Evolutionary conservation across 2,888 invertebrate genomes (phyloP).

Genomic region (Patella caerulea): DNA sequence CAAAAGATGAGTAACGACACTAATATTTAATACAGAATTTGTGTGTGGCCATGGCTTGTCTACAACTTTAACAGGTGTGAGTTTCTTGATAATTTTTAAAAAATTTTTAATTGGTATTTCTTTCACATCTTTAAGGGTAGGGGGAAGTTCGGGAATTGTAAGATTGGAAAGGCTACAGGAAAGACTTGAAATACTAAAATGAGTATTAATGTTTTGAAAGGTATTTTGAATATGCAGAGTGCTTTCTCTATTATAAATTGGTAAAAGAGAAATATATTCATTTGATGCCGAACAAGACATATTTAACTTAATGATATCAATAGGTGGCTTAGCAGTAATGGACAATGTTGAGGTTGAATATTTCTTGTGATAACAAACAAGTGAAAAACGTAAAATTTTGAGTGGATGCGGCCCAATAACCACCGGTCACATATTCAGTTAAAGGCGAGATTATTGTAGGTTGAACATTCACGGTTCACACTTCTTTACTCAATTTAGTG

Average conservation of each 20-base stretch:
- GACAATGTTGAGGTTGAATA: background rate
- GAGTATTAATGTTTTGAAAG: background rate
- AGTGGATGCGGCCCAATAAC: too few species aligned
- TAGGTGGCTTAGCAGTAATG: background rate
- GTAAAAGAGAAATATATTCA: background rate
- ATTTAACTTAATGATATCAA: background rate
- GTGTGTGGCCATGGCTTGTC: too few species aligned
- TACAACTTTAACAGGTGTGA: too few species aligned
- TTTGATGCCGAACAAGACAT: background rate
- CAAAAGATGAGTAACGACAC: too few species aligned
- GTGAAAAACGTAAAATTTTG: background rate
- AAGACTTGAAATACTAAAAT: background rate
- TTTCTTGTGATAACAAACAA: background rate
- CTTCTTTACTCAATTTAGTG: too few species aligned
- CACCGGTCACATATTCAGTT: too few species aligned
- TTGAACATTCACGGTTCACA: too few species aligned
- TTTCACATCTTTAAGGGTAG: too few species aligned
- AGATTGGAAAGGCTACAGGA: background rate
- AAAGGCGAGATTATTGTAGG: too few species aligned
- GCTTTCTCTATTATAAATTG: background rate
- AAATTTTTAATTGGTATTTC: too few species aligned
- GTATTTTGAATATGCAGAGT: background rate
- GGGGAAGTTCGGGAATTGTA: background rate
- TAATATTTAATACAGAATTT: too few species aligned
- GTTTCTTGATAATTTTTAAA: too few species aligned